Evolutionary conservation across 2,113 vertebrate species (phyloP).

Genomic region (Zapornia atra): DNA sequence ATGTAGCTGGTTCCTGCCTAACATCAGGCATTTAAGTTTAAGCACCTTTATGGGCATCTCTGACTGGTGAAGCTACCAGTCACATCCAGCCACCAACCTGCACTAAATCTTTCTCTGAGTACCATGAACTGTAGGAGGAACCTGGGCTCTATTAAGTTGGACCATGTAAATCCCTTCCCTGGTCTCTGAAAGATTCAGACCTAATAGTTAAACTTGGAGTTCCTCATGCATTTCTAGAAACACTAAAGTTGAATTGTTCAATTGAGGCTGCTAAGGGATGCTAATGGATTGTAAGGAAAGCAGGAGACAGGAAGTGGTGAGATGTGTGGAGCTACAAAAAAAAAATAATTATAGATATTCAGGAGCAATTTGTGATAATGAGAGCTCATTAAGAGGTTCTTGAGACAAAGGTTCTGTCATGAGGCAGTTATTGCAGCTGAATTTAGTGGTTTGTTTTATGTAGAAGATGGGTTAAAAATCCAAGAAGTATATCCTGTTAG

Average conservation of each 20-base stretch:
- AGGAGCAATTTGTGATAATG: slow-evolving; percentile 47
- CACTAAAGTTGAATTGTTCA: background rate
- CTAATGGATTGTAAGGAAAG: slow-evolving; percentile 44
- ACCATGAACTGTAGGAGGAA: background rate
- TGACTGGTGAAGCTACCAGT: background rate
- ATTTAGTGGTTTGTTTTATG: slow-evolving; percentile 8
- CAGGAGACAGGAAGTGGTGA: slow-evolving; percentile 43
- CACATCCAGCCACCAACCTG: background rate
- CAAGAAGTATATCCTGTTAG: background rate
- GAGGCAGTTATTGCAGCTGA: background rate
- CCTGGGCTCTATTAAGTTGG: background rate
- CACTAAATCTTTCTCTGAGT: background rate
- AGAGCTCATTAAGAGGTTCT: slow-evolving; percentile 45
- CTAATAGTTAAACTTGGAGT: background rate
- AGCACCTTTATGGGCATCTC: background rate
- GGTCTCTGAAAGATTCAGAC: background rate
- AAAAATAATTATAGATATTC: background rate
- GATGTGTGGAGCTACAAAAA: background rate
- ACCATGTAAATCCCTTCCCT: background rate
- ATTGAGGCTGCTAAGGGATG: background rate
- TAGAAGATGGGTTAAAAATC: slow-evolving; percentile 29
- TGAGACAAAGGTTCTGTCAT: slow-evolving; percentile 3
- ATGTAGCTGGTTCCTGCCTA: background rate
- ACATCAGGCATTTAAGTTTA: background rate
- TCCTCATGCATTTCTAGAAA: slow-evolving; percentile 18